Evolutionary conservation across 2,888 invertebrate genomes (phyloP).

Genomic region (Pheosia gnoma): DNA sequence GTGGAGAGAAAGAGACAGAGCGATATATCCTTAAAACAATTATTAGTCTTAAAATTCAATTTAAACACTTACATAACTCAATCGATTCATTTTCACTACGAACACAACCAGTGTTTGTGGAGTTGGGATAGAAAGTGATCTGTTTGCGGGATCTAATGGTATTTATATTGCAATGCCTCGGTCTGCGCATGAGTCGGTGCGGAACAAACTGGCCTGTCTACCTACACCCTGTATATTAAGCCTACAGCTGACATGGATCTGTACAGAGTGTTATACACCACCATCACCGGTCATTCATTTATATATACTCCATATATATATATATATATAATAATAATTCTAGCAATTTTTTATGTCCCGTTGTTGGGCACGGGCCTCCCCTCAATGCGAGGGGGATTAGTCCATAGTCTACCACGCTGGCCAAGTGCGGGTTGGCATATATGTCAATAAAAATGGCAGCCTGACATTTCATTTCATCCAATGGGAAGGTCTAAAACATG

Average conservation of each 20-base stretch:
- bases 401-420: no score
- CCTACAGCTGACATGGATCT: slow-evolving; percentile 50
- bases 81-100: slow-evolving; percentile 49
- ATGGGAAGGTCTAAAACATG: no score
- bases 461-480: no score
- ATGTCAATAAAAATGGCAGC: no score
- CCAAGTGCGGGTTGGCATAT: no score
- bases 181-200: slow-evolving; percentile 49
- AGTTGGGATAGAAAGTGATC: slow-evolving; percentile 61
- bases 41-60: neutral
- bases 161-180: slow-evolving; percentile 57
- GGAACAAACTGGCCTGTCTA: slow-evolving; percentile 14
- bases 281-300: neutral
- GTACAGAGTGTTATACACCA: slow-evolving; percentile 44
- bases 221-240: slow-evolving; percentile 50
- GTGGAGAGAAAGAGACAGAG: no score
- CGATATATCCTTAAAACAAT: neutral
- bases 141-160: slow-evolving; percentile 47
- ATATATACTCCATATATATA: no score
- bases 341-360: no score
- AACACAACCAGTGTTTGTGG: slow-evolving; percentile 34
- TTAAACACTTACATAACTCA: slow-evolving; percentile 58
- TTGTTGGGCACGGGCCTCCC: no score
- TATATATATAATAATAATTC: no score
- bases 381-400: no score